Evolutionary conservation across 2,888 invertebrate genomes (phyloP), one percentile per base, ranked within the genome.

Genomic region (Nebria brevicollis): DNA sequence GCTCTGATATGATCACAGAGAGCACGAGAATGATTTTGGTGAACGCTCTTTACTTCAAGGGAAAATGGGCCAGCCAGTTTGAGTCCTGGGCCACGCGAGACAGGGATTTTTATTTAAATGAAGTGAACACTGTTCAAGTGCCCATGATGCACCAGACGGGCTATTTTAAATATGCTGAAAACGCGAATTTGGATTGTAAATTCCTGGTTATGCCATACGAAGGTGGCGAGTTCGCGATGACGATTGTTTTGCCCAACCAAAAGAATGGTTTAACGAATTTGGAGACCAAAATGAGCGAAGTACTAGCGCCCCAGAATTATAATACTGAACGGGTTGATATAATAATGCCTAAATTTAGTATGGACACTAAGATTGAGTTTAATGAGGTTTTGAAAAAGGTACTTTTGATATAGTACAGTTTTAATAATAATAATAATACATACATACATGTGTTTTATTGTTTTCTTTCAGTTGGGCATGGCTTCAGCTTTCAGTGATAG

Each of bases 31-130:
- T 88, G 76, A 83, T 89, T 8, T 83, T 89, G 65, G 85, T 88
- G 1, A 89, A 89, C 80, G 87, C 88, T 1, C 75, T 89, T 65
- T 87, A 89, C 82, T 88, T 89, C 81, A 86, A 86, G 64, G 88
- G 86, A 65, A 85, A 84, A 43, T 75, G 81, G 4, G 72, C 68
- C 26, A 82, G 82, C 5, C 82, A 82, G 7, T 85, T 84, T 79
- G 82, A 83, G 15, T 72, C 74, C 10, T 83, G 83, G 78, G 75
- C 77, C 42, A 86, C 86, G 26, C 73, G 26, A 10, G 84, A 84
- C 73, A 77, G 83, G 66, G 84, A 85, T 10, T 88, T 88, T 82
- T 85, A 85, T 79, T 77, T 78, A 7, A 83, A 82, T 11, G 82
- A 82, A 7, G 84, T 83, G 2, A 82, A 85, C n/a, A 75, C 84